Conservation (phyloP, 2,113 vertebrate species). For the Chlorocebus sabaeus region DNA sequence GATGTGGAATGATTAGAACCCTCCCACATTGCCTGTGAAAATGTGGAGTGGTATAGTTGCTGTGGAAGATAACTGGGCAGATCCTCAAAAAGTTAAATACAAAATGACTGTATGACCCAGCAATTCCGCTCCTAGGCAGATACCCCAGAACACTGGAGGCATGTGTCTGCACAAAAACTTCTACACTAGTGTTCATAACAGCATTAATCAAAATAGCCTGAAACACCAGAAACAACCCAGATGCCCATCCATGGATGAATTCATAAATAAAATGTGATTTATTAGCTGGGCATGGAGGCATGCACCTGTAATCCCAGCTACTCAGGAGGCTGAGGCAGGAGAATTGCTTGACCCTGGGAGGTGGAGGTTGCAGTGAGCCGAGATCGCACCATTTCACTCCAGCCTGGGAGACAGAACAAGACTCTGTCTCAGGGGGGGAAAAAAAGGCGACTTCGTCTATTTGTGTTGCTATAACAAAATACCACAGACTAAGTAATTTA, state of each 20-base stretch:
- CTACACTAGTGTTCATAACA: neutral
- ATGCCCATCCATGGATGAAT: neutral
- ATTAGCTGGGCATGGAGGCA: no score
- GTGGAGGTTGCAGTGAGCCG: no score
- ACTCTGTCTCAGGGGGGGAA: no score
- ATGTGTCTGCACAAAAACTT: no score
- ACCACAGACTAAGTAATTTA: neutral
- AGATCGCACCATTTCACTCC: no score
- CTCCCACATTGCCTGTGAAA: fast-evolving
- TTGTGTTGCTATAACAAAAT: neutral
- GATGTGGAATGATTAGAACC: neutral
- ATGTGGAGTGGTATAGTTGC: neutral
- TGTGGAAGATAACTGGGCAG: neutral
- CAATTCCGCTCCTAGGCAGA: neutral
- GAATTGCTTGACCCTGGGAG: no score
- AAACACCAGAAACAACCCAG: neutral
- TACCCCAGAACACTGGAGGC: neutral
- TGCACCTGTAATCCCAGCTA: no score
- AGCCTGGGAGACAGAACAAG: no score
- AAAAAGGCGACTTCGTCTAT: neutral
- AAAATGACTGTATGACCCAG: neutral
- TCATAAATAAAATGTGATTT: neutral
- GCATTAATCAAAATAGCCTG: neutral
- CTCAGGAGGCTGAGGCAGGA: no score
- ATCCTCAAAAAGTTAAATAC: neutral